Percentiles rank a stretch among this genome's conserved stretches.
Conservation (phyloP, 2,113 vertebrate species). For the Tetraodon nigroviridis region DNA sequence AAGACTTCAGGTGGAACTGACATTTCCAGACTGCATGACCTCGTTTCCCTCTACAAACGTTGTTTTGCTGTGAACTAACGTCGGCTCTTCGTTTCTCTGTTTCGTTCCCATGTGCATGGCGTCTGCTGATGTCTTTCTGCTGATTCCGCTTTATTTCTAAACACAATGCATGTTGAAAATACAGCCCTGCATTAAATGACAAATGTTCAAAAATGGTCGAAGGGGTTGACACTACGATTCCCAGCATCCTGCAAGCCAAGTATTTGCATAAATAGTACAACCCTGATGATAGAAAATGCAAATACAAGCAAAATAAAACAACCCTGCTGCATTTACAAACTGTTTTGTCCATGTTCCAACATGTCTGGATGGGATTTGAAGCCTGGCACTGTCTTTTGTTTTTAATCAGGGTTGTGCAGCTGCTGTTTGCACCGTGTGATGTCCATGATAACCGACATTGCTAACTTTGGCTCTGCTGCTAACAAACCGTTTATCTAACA, state of each 20-base stretch:
- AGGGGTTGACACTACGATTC: too few species aligned
- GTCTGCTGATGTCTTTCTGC: conserved; percentile 18
- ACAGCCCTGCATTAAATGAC: neutral
- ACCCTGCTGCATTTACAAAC: too few species aligned
- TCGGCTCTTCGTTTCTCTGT: conserved; percentile 8
- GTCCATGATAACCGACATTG: conserved; percentile 56
- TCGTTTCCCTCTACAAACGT: neutral
- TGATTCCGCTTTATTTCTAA: neutral
- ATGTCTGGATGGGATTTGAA: neutral
- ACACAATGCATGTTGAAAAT: conserved; percentile 40
- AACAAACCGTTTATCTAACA: conserved; percentile 78
- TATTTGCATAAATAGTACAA: too few species aligned
- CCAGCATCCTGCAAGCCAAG: too few species aligned
- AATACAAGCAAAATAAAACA: too few species aligned
- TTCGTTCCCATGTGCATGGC: conserved; percentile 45
- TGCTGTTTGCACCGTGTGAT: neutral
- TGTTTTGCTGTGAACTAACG: conserved; percentile 34
- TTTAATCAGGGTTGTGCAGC: neutral
- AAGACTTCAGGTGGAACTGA: conserved; percentile 70
- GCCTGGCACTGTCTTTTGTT: too few species aligned
- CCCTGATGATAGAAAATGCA: too few species aligned
- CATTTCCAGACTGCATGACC: conserved; percentile 45
- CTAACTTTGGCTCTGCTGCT: conserved; percentile 76
- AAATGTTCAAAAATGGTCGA: neutral
- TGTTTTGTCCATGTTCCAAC: neutral